phyloP scores from a whole-genome alignment of 2,797 vertebrate species.

The Thripadectes ignobilis region DNA sequence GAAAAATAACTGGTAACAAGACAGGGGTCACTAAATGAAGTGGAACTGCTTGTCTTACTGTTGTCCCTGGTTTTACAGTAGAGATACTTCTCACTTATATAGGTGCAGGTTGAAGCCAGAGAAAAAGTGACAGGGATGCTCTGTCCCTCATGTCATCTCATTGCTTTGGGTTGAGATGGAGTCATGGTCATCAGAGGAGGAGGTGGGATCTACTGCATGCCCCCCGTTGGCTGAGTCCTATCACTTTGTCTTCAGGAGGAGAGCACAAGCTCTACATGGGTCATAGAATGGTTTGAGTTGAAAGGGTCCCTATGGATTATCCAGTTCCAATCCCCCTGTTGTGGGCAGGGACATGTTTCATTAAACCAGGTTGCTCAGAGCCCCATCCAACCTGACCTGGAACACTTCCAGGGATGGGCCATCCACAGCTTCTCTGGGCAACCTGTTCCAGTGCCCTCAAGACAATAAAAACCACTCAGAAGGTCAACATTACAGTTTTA shows the following conservation, averaged over 20 bases:
- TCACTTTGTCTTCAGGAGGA: not conserved
- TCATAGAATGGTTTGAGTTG: not conserved
- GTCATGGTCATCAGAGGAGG: no score
- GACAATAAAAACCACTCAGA: not conserved
- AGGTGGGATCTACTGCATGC: rapidly evolving
- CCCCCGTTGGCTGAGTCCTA: not conserved
- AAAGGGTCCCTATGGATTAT: not conserved
- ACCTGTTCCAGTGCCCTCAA: not conserved
- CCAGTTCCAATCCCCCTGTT: not conserved
- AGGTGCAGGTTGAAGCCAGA: not conserved
- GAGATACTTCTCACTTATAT: not conserved
- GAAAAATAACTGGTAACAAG: not conserved
- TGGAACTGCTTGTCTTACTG: not conserved
- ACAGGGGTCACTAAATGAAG: not conserved
- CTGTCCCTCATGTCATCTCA: not conserved
- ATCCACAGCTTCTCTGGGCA: not conserved
- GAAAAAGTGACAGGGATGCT: not conserved
- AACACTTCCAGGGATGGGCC: not conserved
- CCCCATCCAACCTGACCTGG: not conserved
- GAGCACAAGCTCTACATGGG: not conserved
- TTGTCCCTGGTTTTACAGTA: not conserved
- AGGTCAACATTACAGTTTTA: not conserved
- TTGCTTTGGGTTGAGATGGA: not conserved
- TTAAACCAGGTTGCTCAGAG: not conserved
- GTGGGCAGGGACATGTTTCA: not conserved